phyloP scores from a whole-genome alignment of 2,113 vertebrate species.

The Laterallus jamaicensis region DNA sequence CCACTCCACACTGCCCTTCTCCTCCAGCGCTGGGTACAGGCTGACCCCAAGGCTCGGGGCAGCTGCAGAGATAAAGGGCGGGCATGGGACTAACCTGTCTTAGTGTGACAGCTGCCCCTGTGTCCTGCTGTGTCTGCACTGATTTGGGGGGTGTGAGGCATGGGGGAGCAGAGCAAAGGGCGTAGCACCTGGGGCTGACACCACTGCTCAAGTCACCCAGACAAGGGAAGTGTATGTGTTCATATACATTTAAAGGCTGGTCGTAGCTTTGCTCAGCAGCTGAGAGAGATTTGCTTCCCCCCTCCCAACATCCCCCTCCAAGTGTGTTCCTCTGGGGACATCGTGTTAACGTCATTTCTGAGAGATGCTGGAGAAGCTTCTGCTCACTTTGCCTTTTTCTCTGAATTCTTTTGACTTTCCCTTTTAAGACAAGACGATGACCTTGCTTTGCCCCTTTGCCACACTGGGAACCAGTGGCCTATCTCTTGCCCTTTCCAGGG shows the following conservation, averaged over 20 bases:
- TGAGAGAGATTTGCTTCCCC: background rate
- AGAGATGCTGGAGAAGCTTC: background rate
- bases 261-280: background rate
- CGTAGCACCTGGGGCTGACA: background rate
- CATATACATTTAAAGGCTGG: background rate
- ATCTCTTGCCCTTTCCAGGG: background rate
- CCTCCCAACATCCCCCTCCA: background rate
- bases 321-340: background rate
- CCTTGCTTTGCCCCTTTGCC: background rate
- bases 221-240: background rate
- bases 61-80: background rate
- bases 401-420: background rate
- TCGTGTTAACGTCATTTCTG: background rate
- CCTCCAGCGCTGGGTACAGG: background rate
- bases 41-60: background rate
- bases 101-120: background rate
- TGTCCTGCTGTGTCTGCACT: background rate
- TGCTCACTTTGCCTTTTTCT: slow-evolving; percentile 18
- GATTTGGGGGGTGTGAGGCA: fast-evolving
- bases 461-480: background rate
- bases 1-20: background rate
- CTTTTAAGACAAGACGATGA: background rate
- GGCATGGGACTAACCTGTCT: background rate
- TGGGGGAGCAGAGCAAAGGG: background rate
- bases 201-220: background rate